Evolutionary conservation across 2,888 invertebrate species (phyloP).

Genomic region (Sphaerophoria rueppellii): DNA sequence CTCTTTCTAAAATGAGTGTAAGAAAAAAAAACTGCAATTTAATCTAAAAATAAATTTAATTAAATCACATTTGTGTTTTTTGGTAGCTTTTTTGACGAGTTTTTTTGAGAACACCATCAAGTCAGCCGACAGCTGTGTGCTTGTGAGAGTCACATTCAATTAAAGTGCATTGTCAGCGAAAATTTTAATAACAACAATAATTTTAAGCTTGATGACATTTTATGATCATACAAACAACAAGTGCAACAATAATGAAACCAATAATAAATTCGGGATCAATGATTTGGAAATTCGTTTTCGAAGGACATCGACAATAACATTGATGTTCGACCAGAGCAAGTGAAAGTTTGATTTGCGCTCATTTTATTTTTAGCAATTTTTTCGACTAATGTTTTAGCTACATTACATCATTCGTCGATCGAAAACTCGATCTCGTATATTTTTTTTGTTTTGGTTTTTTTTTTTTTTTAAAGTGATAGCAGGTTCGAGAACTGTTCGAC

Average conservation of each 20-base stretch:
- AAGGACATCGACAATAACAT: slow-evolving; percentile 3
- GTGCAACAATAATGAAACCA: neutral
- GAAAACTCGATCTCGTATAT: too few relatives aligned
- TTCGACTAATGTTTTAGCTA: neutral
- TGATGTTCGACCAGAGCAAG: neutral
- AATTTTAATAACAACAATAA: neutral
- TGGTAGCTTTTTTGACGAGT: neutral
- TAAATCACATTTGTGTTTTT: slow-evolving; percentile 16
- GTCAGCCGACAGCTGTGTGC: slow-evolving; percentile 10
- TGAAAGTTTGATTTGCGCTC: slow-evolving; percentile 1
- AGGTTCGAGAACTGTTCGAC: too few relatives aligned
- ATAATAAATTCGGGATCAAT: slow-evolving; percentile 15
- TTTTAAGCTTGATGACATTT: slow-evolving; percentile 9
- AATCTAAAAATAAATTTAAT: slow-evolving; percentile 26
- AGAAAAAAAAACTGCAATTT: slow-evolving; percentile 17
- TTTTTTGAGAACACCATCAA: slow-evolving; percentile 18
- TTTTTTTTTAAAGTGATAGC: too few relatives aligned
- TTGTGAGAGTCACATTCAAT: slow-evolving; percentile 9
- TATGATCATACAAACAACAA: neutral
- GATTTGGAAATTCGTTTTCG: slow-evolving; percentile 24
- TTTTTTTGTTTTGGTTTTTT: too few relatives aligned
- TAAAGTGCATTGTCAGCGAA: slow-evolving; percentile 26
- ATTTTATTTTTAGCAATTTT: neutral
- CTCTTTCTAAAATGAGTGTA: slow-evolving; percentile 20
- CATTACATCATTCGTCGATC: slow-evolving; percentile 2